Base-by-base conservation (phyloP, 2,797 vertebrate species). In the Aulostomus chinensis region DNA sequence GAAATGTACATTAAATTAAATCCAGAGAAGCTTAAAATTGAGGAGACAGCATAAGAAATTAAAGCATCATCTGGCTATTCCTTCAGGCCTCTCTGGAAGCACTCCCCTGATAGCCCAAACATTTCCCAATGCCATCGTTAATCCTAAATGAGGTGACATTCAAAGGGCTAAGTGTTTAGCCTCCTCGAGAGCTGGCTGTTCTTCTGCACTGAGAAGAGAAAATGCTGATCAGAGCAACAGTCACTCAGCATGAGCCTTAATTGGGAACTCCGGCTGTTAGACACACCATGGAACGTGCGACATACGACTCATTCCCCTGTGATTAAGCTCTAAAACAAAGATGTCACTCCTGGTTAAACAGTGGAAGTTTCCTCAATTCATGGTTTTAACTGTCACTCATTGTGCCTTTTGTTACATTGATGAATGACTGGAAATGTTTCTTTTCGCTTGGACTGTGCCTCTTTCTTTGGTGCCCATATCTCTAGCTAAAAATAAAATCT, bases 81-180 rank as follows among this genome's bases (percentile, higher is more conserved):
- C 30, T 24, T 21, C 42, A 22, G 28, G 10, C 32, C 18, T 9
- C 42, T 63, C 25, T 58, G 63, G 35, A 53, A 46, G 34, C 10
- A 32, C 43, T 55, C 36, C 14, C 25, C 32, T 14, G 24, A 32
- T 66, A 50, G 75, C 61, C 43, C 42, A 72, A 75, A 53, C 73
- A n/a, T 78, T 68, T 81, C 64, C 31, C 46, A 41, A 61, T 15
- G 6, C 43, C 51, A 42, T 38, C 31, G 50, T 75, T 81, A 62
- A 85, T 81, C 68, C 64, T 65, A 70, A 83, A 72, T 69, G 65
- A 80, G 43, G 64, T 75, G 71, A 63, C 42, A 63, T 63, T 78
- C 28, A 53, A 47, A 26, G 39, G 46, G 30, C 31, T 61, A 36
- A 62, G 53, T 62, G 32, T 14, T 46, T 42, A 56, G 48, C 45